Evolutionary conservation across 2,113 vertebrate genomes (phyloP), one percentile per base, ranked within the genome.

Genomic region (Leiothrix lutea): DNA sequence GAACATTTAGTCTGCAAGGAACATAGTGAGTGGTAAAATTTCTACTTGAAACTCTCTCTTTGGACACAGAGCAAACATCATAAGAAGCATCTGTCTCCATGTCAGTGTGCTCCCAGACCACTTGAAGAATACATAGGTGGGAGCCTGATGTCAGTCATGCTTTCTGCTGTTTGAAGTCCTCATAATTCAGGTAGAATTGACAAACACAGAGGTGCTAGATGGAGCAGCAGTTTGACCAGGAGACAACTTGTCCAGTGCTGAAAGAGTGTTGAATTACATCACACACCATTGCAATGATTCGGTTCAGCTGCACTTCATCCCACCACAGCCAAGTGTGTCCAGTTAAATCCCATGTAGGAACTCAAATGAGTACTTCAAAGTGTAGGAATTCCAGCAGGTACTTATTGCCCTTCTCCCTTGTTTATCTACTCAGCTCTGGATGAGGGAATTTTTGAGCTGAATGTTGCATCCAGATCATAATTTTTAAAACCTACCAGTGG

Each of bases 401-500:
- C 13, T 5, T 71, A 8, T 5, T 67, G 18, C 16, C 50, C 38
- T 83, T 91, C 26, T 45, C 33, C 8, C 14, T 58, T 58, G 23
- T 47, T 51, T 60, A 23, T 20, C 14, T 86, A 44, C 8, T 8
- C 19, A 60, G 2, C 26, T 40, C 48, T 81, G 44, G 17, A 57
- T 48, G 54, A 56, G 6, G 22, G 29, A 81, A 66, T 66, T 57
- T 33, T n/a, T 56, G 24, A 79, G 31, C 14, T 90, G 33, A 74
- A 0, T 26, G 7, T 67, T 87, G 26, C 10, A 71, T 26, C 5
- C 65, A 70, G 35, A 51, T 48, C 5, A 45, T 24, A 0, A 21
- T 56, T 71, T 94, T 64, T 51, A 23, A 94, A 80, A 74, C 6
- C 15, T 64, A 50, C 5, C 21, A 31, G 16, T n/a, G 11, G 18